Conservation (phyloP, 2,113 vertebrate species). For the Psittacara wagleri region DNA sequence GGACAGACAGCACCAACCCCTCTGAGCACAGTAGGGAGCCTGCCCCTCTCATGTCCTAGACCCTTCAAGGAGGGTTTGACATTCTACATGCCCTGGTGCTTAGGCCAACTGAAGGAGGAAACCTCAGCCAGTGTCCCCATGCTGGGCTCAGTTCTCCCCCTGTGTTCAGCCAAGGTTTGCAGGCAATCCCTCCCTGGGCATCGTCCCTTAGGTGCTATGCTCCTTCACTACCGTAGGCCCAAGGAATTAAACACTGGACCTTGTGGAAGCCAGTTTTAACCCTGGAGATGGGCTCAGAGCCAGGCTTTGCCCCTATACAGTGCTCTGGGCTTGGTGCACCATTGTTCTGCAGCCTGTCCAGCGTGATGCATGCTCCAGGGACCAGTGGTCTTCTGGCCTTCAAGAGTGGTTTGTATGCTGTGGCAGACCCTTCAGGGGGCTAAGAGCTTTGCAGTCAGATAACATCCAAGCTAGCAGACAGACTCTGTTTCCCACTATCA, state of each 20-base stretch:
- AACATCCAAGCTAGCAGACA: neutral
- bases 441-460: neutral
- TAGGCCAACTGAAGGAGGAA: neutral
- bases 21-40: neutral
- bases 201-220: neutral
- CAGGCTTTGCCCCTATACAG: neutral
- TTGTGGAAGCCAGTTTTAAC: neutral
- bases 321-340: neutral
- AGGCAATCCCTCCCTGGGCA: neutral
- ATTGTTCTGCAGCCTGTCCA: neutral
- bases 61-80: neutral
- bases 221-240: neutral
- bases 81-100: neutral
- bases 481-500: neutral
- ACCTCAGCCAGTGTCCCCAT: neutral
- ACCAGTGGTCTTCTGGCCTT: neutral
- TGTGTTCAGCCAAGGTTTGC: neutral
- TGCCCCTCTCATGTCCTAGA: neutral
- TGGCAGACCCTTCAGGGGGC: neutral
- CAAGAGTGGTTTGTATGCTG: neutral
- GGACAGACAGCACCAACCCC: neutral
- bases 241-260: neutral
- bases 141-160: neutral
- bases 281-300: neutral
- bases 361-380: neutral